These are phyloP conservation scores for Arctia plantaginis DNA, from an alignment of 2,888 invertebrate species.

Conservation along the genomic window DNA sequence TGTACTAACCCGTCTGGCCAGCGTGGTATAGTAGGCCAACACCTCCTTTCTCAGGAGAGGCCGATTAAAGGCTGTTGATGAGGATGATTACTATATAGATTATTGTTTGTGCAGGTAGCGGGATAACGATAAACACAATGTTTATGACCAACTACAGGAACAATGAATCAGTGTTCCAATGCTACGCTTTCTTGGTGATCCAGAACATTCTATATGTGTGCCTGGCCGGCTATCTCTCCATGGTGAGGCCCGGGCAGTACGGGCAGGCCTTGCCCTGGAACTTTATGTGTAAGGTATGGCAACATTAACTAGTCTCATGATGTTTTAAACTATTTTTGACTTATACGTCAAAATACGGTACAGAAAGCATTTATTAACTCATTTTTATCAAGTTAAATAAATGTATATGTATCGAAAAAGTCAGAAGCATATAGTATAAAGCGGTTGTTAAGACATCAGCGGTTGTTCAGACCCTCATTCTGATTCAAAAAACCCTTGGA, in stretches of 20 bases:
- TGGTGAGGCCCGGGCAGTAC: conserved; percentile 87
- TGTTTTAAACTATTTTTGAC: no score
- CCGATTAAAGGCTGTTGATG: no score
- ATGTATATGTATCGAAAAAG: no score
- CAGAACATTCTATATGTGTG: conserved; percentile 60
- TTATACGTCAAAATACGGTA: no score
- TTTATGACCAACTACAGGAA: conserved; percentile 11
- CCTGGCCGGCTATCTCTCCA: conserved; percentile 64
- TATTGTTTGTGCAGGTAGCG: conserved; percentile 48
- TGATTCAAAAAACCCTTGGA: no score
- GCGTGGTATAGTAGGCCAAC: no score
- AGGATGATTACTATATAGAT: not conserved
- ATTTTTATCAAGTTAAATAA: no score
- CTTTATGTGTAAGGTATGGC: conserved; percentile 87
- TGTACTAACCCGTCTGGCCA: no score
- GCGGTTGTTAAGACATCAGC: no score
- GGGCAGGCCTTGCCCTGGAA: conserved; percentile 89
- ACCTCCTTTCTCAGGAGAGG: no score
- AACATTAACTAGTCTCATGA: conserved; percentile 3
- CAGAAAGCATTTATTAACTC: no score
- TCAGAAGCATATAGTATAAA: not conserved
- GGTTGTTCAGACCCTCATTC: no score
- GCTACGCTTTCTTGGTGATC: conserved; percentile 60
- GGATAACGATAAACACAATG: conserved; percentile 52
- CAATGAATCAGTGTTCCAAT: conserved; percentile 34